phyloP scores from a whole-genome alignment of 2,113 vertebrate genomes.

The Serinus canaria region DNA sequence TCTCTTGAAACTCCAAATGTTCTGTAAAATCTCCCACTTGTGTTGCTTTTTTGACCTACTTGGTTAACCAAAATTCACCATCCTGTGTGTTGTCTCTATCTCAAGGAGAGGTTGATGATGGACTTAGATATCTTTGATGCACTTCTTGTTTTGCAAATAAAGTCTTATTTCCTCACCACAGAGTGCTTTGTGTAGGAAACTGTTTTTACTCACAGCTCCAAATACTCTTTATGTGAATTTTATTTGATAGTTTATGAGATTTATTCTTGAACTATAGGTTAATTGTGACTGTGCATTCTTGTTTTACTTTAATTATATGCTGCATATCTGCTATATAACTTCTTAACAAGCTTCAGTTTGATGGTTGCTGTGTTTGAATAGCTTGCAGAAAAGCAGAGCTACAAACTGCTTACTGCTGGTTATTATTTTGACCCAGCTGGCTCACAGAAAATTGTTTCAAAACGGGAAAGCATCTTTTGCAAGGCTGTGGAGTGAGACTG shows the following conservation, averaged over 20 bases:
- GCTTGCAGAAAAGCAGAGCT: background rate
- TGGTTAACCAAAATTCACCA: conserved; percentile 40
- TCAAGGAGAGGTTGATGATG: background rate
- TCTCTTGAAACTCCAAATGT: background rate
- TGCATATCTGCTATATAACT: background rate
- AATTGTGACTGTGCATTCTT: background rate
- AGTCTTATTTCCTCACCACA: background rate
- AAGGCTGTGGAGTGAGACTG: background rate
- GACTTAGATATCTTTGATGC: background rate
- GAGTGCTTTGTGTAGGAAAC: background rate
- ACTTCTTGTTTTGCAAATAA: background rate
- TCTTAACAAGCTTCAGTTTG: background rate
- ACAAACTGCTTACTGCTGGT: background rate
- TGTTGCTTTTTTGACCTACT: conserved; percentile 43
- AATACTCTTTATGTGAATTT: background rate
- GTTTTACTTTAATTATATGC: background rate
- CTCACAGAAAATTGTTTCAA: background rate
- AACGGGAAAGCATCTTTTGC: background rate
- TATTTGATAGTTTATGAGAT: background rate
- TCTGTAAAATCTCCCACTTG: background rate
- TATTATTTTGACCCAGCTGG: background rate
- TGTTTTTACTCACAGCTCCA: background rate
- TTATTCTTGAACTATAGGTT: background rate
- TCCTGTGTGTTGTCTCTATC: conserved; percentile 6
- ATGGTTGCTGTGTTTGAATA: background rate